These are phyloP conservation scores for Nasonia longicornis DNA, from an alignment of 1,140 invertebrate species.

Conservation along the genomic window DNA sequence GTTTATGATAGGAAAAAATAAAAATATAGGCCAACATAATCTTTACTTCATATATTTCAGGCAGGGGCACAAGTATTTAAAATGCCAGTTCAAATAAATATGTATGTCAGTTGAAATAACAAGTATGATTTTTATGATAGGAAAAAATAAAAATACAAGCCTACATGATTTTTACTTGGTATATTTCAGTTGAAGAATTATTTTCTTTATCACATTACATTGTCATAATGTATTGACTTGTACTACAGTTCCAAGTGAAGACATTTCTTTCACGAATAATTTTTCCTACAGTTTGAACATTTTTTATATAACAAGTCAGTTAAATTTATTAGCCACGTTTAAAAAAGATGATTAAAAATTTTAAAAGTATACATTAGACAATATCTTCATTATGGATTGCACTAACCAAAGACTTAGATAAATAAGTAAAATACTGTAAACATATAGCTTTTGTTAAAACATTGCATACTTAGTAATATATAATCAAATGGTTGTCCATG, in stretches of 20 bases:
- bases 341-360: neutral
- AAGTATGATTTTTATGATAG: neutral
- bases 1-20: neutral
- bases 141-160: neutral
- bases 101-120: neutral
- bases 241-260: constrained; percentile 48
- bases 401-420: neutral
- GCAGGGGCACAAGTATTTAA: too few species aligned
- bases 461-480: neutral
- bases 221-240: constrained; percentile 45
- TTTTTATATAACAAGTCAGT: constrained; percentile 40
- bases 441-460: neutral
- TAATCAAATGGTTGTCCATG: constrained; percentile 14
- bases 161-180: constrained; percentile 15
- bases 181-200: constrained; percentile 43
- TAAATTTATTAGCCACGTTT: constrained; percentile 38
- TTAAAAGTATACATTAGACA: neutral
- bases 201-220: constrained; percentile 47
- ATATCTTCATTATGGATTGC: neutral
- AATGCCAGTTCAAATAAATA: too few species aligned
- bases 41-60: constrained; percentile 40
- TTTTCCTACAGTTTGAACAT: constrained; percentile 43
- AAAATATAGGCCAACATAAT: neutral
- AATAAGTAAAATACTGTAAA: neutral
- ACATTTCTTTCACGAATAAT: constrained; percentile 40